phyloP scores from a whole-genome alignment of 2,797 vertebrate species.

The Hapalemur alaotrensis region DNA sequence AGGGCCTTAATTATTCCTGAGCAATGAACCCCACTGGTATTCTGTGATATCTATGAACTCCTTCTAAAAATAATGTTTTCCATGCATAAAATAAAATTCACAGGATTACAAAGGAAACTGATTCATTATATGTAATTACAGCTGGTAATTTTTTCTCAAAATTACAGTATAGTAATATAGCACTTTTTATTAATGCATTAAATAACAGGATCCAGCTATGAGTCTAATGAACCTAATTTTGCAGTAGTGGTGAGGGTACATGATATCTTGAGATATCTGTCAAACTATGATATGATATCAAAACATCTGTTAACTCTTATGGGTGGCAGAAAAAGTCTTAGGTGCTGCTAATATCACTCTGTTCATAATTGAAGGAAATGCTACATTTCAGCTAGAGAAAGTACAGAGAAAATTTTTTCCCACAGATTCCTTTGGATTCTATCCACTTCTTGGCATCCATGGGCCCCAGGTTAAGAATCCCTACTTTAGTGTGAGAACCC shows the following conservation, averaged over 20 bases:
- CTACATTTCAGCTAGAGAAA: neutral
- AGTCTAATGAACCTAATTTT: neutral
- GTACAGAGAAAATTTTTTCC: neutral
- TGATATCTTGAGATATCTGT: neutral
- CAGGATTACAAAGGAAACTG: slow-evolving; percentile 14
- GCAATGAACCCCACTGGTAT: neutral
- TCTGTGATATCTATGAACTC: neutral
- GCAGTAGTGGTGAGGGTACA: neutral
- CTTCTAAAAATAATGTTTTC: neutral
- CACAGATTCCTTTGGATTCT: neutral
- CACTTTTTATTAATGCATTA: neutral
- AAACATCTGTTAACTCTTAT: neutral
- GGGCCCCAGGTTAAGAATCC: neutral
- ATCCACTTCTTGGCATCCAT: neutral
- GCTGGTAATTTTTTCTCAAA: neutral
- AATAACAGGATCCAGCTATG: neutral
- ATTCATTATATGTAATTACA: neutral
- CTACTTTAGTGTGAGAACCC: neutral
- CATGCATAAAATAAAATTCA: slow-evolving; percentile 23
- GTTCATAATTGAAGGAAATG: neutral
- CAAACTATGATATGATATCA: neutral
- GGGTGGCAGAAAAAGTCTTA: neutral
- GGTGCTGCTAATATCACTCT: neutral
- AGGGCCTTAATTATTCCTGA: neutral
- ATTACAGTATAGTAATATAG: neutral